Conservation (phyloP, 2,797 vertebrate species). For the Pseudopleuronectes americanus region DNA sequence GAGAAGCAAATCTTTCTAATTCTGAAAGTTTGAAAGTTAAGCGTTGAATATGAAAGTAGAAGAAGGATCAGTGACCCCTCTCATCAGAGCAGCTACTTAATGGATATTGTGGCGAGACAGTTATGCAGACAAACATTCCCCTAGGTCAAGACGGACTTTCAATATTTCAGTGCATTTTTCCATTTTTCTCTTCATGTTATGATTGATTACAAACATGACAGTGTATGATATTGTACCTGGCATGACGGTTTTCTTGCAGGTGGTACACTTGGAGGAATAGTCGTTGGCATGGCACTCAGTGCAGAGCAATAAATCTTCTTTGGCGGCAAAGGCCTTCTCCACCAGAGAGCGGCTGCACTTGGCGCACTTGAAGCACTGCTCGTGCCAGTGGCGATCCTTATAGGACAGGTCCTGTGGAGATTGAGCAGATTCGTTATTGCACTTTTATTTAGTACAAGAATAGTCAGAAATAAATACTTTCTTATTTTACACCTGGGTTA, state of each 20-base stretch:
- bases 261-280: constrained; percentile 94
- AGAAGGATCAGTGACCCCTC: background rate
- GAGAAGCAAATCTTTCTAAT: background rate
- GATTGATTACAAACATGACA: background rate
- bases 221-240: constrained; percentile 84
- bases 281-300: constrained; percentile 92
- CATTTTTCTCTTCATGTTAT: background rate
- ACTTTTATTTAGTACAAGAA: background rate
- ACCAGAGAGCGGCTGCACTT: constrained; percentile 90
- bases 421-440: constrained; percentile 31
- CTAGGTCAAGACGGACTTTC: background rate
- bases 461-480: background rate
- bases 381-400: constrained; percentile 96
- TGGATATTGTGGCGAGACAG: background rate
- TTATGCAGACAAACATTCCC: background rate
- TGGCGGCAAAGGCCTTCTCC: constrained; percentile 96
- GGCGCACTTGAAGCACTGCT: constrained; percentile 92
- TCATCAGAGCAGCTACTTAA: background rate
- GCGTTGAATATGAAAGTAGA: background rate
- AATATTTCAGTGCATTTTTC: background rate
- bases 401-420: constrained; percentile 91
- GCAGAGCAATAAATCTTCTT: constrained; percentile 92
- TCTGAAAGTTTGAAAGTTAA: background rate
- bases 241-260: constrained; percentile 95
- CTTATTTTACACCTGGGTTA: background rate